phyloP scores from a whole-genome alignment of 2,113 vertebrate species.

The Rhodinocichla rosea region DNA sequence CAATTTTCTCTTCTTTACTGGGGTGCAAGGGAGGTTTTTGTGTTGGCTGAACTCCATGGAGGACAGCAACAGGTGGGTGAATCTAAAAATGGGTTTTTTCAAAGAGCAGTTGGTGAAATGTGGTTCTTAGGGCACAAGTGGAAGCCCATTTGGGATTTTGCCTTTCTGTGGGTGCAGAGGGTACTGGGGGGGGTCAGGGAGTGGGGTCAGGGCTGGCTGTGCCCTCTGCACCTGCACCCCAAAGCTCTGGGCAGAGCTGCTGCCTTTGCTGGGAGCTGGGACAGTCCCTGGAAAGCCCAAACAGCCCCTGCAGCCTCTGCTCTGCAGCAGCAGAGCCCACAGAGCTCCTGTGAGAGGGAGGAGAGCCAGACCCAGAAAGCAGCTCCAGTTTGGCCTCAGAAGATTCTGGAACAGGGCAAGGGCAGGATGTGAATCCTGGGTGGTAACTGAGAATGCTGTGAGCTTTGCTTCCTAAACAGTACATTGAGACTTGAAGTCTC shows the following conservation, averaged over 20 bases:
- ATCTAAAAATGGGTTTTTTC: not conserved
- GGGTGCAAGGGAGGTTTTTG: not conserved
- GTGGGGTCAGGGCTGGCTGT: not conserved
- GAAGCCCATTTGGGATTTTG: not conserved
- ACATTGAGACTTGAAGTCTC: not conserved
- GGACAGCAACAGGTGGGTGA: not conserved
- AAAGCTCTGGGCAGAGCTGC: not conserved
- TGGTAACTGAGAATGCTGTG: not conserved
- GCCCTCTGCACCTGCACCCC: not conserved
- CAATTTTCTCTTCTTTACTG: not conserved
- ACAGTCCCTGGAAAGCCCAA: not conserved
- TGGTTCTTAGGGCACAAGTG: not conserved
- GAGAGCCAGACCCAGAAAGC: not conserved
- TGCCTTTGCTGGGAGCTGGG: not conserved
- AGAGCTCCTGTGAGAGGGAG: not conserved
- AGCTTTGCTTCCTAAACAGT: not conserved
- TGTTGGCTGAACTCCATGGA: not conserved
- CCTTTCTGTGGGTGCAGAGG: not conserved
- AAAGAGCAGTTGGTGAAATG: not conserved
- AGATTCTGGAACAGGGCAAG: rapidly evolving
- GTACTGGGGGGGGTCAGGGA: too few relatives aligned
- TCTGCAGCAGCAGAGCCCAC: not conserved
- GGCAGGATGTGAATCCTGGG: not conserved
- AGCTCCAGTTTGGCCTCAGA: not conserved
- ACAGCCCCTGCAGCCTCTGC: not conserved